Conservation (phyloP, 2,113 vertebrate genomes). For the Spheniscus mendiculus region DNA sequence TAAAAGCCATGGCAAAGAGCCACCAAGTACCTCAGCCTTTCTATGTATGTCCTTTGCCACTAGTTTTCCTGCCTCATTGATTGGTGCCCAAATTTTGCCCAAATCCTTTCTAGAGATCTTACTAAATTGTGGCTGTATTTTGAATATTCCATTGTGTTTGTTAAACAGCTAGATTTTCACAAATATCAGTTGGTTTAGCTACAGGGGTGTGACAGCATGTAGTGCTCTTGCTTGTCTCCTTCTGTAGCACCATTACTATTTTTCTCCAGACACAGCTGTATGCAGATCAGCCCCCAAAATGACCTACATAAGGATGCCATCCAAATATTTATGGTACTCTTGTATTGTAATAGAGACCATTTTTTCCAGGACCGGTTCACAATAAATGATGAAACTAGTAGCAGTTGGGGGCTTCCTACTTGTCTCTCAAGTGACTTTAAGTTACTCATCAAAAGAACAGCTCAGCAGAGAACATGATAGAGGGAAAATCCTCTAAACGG, state of each 20-base stretch:
- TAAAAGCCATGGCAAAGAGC: neutral
- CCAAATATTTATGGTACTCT: neutral
- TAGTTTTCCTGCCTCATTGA: neutral
- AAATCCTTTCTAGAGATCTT: neutral
- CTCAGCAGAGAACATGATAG: neutral
- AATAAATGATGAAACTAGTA: neutral
- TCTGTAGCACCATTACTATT: neutral
- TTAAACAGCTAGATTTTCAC: neutral
- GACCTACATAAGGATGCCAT: neutral
- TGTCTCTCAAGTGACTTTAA: neutral
- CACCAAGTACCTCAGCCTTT: neutral
- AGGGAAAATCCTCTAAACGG: neutral
- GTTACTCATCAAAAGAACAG: neutral
- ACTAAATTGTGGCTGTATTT: neutral
- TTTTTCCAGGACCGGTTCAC: neutral
- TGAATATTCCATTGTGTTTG: neutral
- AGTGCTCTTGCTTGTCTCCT: neutral
- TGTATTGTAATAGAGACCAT: neutral
- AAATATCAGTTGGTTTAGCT: neutral
- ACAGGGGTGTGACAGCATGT: neutral
- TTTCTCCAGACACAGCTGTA: neutral
- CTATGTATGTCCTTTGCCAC: neutral
- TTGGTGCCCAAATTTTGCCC: rapidly evolving
- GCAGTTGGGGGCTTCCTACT: neutral
- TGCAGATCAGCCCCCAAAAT: neutral